These are phyloP conservation scores for Sebastes cheni DNA, from an alignment of 2,797 vertebrate genomes.

Conservation along the genomic window DNA sequence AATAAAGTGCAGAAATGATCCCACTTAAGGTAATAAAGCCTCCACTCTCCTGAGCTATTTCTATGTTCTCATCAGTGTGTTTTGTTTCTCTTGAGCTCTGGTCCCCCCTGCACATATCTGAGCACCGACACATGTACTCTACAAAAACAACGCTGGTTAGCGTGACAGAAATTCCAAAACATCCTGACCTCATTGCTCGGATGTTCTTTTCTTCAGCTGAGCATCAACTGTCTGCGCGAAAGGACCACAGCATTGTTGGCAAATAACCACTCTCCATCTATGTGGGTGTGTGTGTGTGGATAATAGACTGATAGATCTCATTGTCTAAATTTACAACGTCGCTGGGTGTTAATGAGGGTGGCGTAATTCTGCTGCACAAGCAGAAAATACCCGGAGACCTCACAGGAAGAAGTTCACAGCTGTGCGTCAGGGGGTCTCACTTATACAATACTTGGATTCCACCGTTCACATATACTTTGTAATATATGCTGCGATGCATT, in stretches of 20 bases:
- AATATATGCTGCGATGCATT: not conserved
- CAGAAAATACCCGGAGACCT: conserved; percentile 6
- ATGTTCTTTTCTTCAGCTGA: conserved; percentile 16
- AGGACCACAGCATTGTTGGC: conserved; percentile 1
- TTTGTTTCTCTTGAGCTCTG: conserved; percentile 16
- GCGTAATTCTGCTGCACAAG: conserved; percentile 9
- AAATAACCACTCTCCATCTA: not conserved
- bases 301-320: conserved; percentile 13
- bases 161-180: conserved; percentile 44
- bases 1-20: not conserved
- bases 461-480: not conserved
- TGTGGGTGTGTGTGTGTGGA: not conserved
- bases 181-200: conserved; percentile 34
- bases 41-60: not conserved
- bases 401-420: conserved; percentile 26
- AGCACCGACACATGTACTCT: conserved; percentile 2
- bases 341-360: conserved; percentile 15
- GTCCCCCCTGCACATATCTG: not conserved
- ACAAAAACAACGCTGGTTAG: conserved; percentile 41
- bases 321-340: conserved; percentile 15
- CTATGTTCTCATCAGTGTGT: not conserved
- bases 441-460: not conserved
- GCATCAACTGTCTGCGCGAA: conserved; percentile 26
- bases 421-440: not conserved
- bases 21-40: not conserved